Percentiles rank a stretch among this genome's conserved stretches.
Evolutionary conservation across 2,113 vertebrate species (phyloP).

Genomic region (Chaetodon auriga): DNA sequence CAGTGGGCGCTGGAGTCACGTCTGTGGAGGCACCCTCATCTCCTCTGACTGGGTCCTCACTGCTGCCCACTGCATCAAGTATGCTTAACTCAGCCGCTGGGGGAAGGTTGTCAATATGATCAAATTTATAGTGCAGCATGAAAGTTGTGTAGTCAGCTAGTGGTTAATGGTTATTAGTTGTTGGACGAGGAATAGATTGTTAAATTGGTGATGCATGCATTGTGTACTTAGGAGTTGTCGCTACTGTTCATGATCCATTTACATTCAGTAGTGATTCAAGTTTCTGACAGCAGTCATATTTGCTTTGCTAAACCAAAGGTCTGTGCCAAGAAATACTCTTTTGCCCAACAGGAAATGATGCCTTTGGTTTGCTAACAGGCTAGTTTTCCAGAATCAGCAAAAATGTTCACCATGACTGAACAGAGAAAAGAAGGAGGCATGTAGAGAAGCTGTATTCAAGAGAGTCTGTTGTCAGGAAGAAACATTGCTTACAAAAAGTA

Average conservation of each 20-base stretch:
- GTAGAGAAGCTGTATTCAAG: not conserved
- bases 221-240: no score
- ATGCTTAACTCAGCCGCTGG: slow-evolving; percentile 1
- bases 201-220: no score
- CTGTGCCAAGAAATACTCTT: not conserved
- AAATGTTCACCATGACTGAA: not conserved
- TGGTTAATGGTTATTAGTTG: no score
- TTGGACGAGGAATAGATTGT: no score
- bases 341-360: not conserved
- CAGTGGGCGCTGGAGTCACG: slow-evolving; percentile 80
- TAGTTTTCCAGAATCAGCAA: not conserved
- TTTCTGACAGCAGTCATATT: not conserved
- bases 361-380: not conserved
- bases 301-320: not conserved
- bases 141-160: no score
- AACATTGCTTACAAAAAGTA: not conserved
- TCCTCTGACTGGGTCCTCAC: slow-evolving; percentile 85
- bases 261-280: not conserved
- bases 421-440: not conserved
- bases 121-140: not conserved
- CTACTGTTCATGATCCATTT: not conserved
- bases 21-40: slow-evolving; percentile 87
- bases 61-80: slow-evolving; percentile 91
- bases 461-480: not conserved
- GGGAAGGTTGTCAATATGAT: not conserved